phyloP scores from a whole-genome alignment of 2,797 vertebrate genomes.

The Protosalanx chinensis region DNA sequence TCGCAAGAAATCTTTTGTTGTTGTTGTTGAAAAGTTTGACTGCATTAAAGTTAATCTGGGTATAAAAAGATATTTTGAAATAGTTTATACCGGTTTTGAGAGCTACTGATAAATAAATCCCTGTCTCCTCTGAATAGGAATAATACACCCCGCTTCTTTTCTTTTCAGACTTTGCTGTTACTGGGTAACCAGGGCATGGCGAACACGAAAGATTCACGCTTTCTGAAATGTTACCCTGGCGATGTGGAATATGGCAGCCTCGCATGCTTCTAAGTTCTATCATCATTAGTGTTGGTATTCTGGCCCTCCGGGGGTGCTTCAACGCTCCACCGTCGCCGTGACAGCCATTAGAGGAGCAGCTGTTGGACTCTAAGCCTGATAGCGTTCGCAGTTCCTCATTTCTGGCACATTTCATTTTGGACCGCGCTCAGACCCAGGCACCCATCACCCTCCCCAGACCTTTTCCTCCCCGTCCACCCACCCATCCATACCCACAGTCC shows the following conservation, averaged over 20 bases:
- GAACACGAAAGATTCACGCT: background rate
- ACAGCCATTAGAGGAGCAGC: constrained; percentile 24
- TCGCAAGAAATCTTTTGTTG: too few relatives aligned
- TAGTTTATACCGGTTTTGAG: background rate
- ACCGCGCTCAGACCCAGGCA: constrained; percentile 16
- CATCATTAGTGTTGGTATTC: constrained; percentile 46
- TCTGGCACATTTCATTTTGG: constrained; percentile 32
- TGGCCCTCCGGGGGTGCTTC: constrained; percentile 12
- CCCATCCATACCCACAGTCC: background rate
- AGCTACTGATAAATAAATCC: background rate
- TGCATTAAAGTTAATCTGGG: background rate
- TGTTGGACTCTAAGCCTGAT: constrained; percentile 27
- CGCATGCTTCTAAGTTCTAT: constrained; percentile 11
- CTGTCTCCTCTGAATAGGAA: background rate
- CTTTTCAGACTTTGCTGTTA: background rate
- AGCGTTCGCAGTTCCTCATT: constrained; percentile 23
- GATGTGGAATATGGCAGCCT: constrained; percentile 9
- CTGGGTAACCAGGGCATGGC: background rate
- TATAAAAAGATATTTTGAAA: background rate
- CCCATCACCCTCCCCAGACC: background rate
- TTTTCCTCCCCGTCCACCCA: background rate
- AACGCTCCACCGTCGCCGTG: constrained; percentile 8
- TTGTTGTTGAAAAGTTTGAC: too few relatives aligned
- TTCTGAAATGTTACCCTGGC: background rate
- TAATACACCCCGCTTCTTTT: background rate